Conservation (phyloP, 2,888 invertebrate species). For the Eristalinus aeneus region DNA sequence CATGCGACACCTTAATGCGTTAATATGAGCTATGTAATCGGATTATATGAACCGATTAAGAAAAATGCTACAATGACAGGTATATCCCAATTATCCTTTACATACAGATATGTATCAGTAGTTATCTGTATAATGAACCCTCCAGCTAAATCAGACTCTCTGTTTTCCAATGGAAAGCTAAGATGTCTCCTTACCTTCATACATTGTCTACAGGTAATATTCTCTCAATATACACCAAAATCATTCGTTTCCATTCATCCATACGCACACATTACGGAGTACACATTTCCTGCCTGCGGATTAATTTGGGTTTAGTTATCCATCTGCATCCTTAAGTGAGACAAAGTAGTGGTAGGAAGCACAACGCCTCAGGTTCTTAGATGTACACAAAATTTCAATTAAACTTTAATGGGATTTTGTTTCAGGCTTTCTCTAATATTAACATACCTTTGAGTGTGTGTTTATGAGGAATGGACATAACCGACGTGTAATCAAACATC, state of each 20-base stretch:
- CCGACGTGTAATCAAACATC: conserved; percentile 37
- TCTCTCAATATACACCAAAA: not conserved
- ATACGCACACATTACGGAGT: not conserved
- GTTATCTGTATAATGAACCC: too few relatives aligned
- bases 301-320: not conserved
- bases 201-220: not conserved
- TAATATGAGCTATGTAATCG: too few relatives aligned
- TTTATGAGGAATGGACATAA: conserved; percentile 14
- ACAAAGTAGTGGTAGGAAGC: not conserved
- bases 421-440: conserved; percentile 23
- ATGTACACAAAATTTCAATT: not conserved
- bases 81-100: too few relatives aligned
- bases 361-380: not conserved
- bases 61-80: too few relatives aligned
- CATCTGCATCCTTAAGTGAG: too few relatives aligned
- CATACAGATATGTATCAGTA: too few relatives aligned
- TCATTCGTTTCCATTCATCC: not conserved
- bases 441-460: conserved; percentile 46
- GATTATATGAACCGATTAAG: too few relatives aligned
- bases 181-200: not conserved
- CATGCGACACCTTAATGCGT: too few relatives aligned
- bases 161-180: not conserved
- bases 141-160: too few relatives aligned
- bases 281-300: not conserved
- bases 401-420: conserved; percentile 63